A percentile compares a stretch with the other conserved stretches of the same genome.
phyloP scores from a whole-genome alignment of 2,888 invertebrate species.

The Drosophila silvestris region DNA sequence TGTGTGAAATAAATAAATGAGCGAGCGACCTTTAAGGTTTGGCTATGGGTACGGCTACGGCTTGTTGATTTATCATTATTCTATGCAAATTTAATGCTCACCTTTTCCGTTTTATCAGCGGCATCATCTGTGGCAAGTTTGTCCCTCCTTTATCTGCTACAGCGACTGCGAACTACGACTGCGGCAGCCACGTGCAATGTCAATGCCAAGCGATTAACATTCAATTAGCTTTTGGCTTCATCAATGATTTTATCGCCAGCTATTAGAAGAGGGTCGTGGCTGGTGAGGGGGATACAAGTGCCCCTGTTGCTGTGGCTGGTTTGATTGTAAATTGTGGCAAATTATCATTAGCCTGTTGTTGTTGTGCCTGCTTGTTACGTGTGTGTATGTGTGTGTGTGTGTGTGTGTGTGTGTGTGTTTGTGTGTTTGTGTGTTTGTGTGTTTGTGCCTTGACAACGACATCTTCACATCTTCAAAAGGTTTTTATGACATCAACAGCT shows the following conservation, averaged over 20 bases:
- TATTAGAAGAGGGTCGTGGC: constrained; percentile 62
- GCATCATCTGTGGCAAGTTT: constrained; percentile 32
- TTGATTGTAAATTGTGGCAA: constrained; percentile 81
- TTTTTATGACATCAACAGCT: constrained; percentile 85
- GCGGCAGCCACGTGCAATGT: constrained; percentile 72
- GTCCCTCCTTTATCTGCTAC: constrained; percentile 23
- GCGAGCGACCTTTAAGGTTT: constrained; percentile 17
- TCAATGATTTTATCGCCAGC: constrained; percentile 82
- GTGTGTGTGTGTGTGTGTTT: constrained; percentile 21
- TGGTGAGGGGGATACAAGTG: constrained; percentile 9
- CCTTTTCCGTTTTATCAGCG: constrained; percentile 51
- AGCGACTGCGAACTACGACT: constrained; percentile 19
- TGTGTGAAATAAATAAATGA: constrained; percentile 48
- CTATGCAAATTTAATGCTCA: constrained; percentile 67
- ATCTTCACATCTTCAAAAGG: constrained; percentile 80
- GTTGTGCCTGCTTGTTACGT: constrained; percentile 20
- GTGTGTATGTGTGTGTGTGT: constrained; percentile 29
- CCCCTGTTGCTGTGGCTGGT: constrained; percentile 52
- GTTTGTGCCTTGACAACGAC: constrained; percentile 53
- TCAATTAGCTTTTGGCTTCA: constrained; percentile 82
- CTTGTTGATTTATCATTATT: constrained; percentile 74
- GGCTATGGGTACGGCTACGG: neutral
- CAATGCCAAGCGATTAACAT: constrained; percentile 81
- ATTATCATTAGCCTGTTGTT: constrained; percentile 76
- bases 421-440: constrained; percentile 38